Base-by-base conservation (phyloP, 2,888 invertebrate species). In the Onchidella celtica region DNA sequence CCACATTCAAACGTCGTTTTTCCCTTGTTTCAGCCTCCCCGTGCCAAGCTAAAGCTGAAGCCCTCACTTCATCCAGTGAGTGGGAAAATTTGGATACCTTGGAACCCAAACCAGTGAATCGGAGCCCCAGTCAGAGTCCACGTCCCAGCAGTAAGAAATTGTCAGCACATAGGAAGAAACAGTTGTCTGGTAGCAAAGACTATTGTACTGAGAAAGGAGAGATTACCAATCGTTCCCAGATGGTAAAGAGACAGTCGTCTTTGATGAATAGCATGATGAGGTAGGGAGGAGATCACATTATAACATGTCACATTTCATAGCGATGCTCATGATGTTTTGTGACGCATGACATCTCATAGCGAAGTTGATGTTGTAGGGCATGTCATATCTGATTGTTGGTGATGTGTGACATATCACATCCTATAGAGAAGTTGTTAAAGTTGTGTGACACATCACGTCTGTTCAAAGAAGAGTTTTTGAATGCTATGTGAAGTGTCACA, bases 231-330 rank as follows among this genome's bases (percentile, higher is more conserved):
- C 65, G 57, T 9, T 27, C 57, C 0, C n/a, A n/a, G n/a, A 11
- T 61, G n/a, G 66, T 73, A 32, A 36, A 57, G 24, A 24, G 82
- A 24, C 78, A 82, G 74, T 78, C 82, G 17, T 82, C 82, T 3
- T 29, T 82, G 24, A 78, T 82, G 78, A 77, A 72, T 27, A 82
- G 68, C 68, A 40, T 78, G 14, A 82, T 82, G 73, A 78, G 40
- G 74, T 82, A 9, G 6, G 47, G 47, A 11, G 47, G 47, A 6
- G 47, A 47, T 6, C 47, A 47, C 47, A 47, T 47, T 17, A 47
- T n/a, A n/a, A n/a, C n/a, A n/a, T n/a, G n/a, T n/a, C n/a, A n/a
- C n/a, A n/a, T n/a, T n/a, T n/a, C n/a, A n/a, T n/a, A n/a, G n/a
- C n/a, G n/a, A n/a, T n/a, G n/a, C n/a, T n/a, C n/a, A n/a, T n/a